These are phyloP conservation scores for Thymelicus acteon DNA, from an alignment of 2,888 invertebrate genomes.

Conservation along the genomic window DNA sequence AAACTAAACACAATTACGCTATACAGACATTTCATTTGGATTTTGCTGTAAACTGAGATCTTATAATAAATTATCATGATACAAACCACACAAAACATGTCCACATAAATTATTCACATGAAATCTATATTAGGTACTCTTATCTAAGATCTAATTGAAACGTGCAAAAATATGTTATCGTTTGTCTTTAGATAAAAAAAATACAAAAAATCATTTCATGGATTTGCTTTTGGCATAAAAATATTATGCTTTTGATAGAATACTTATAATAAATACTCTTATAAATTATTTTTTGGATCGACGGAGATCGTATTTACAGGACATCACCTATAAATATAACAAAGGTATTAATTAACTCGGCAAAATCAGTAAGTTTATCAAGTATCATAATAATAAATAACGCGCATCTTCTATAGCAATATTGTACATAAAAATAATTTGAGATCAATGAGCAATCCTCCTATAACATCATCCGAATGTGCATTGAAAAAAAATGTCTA, in stretches of 20 bases:
- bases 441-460: slow-evolving; percentile 80
- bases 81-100: slow-evolving; percentile 57
- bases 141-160: slow-evolving; percentile 25
- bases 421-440: slow-evolving; percentile 79
- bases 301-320: slow-evolving; percentile 68
- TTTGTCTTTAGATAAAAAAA: slow-evolving; percentile 32
- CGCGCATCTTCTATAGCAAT: slow-evolving; percentile 65
- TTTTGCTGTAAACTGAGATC: slow-evolving; percentile 75
- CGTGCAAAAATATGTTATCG: slow-evolving; percentile 6
- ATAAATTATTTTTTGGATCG: slow-evolving; percentile 64
- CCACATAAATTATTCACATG: slow-evolving; percentile 41
- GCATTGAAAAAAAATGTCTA: slow-evolving; percentile 47
- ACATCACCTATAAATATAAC: slow-evolving; percentile 44
- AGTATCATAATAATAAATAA: slow-evolving; percentile 63
- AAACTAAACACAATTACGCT: slow-evolving; percentile 53
- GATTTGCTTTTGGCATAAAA: slow-evolving; percentile 19
- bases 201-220: slow-evolving; percentile 27
- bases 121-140: slow-evolving; percentile 22
- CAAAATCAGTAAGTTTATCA: slow-evolving; percentile 41
- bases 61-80: slow-evolving; percentile 54
- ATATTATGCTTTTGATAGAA: neutral
- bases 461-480: slow-evolving; percentile 48
- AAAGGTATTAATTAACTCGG: slow-evolving; percentile 42
- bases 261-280: slow-evolving; percentile 55
- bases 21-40: slow-evolving; percentile 54